These are phyloP conservation scores for Drosophila anomalata DNA, from an alignment of 2,888 invertebrate genomes.

Conservation along the genomic window DNA sequence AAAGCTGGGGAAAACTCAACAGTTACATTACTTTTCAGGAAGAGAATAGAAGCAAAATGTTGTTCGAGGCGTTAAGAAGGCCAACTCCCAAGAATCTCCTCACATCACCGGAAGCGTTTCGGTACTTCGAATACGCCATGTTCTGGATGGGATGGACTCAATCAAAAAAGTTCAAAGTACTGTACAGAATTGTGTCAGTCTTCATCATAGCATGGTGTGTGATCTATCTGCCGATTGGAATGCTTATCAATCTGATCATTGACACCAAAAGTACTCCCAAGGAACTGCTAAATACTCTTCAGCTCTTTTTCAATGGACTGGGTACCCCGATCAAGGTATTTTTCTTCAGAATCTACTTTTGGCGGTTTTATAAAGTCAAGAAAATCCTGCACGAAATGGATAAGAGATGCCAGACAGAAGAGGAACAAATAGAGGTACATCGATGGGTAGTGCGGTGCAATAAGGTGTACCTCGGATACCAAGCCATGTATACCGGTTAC, in stretches of 20 bases:
- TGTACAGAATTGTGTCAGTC: not conserved
- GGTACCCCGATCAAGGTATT: conserved; percentile 12
- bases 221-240: conserved; percentile 38
- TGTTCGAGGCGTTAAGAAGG: conserved; percentile 34
- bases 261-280: conserved; percentile 4
- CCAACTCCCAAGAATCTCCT: conserved; percentile 3
- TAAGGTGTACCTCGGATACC: conserved; percentile 32
- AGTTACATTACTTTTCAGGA: not conserved
- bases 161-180: not conserved
- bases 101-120: conserved; percentile 39
- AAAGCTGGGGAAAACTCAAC: not conserved
- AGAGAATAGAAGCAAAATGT: not conserved
- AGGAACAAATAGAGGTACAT: conserved; percentile 30
- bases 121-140: conserved; percentile 44
- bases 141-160: conserved; percentile 42
- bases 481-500: conserved; percentile 11
- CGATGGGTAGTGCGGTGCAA: conserved; percentile 39
- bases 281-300: conserved; percentile 6
- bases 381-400: conserved; percentile 41
- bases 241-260: conserved; percentile 2
- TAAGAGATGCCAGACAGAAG: conserved; percentile 13
- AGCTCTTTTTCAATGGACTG: conserved; percentile 10
- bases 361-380: conserved; percentile 37
- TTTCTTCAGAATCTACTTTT: not conserved
- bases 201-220: not conserved